Conservation (phyloP, 1,140 invertebrate species). For the Magallana ariakensis region DNA sequence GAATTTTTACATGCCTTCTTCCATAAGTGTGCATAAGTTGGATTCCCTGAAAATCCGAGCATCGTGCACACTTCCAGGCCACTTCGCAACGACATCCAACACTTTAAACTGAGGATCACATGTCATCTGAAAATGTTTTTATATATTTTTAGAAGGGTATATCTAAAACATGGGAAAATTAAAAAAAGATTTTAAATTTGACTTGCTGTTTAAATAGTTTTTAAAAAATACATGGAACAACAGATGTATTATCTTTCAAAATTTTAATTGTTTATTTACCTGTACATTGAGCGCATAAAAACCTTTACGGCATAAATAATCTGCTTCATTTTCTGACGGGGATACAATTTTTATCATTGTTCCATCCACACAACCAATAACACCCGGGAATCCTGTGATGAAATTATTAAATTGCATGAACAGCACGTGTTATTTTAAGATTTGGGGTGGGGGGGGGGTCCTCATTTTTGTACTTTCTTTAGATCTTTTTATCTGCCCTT, state of each 20-base stretch:
- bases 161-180: no score
- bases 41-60: not conserved
- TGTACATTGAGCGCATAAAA: not conserved
- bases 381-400: not conserved
- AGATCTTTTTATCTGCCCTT: no score
- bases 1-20: not conserved
- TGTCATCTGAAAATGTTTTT: not conserved
- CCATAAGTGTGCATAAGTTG: not conserved
- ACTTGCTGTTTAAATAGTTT: no score
- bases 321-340: not conserved
- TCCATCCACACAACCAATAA: not conserved
- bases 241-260: no score
- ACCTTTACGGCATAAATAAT: not conserved
- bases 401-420: not conserved
- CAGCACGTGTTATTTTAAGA: not conserved
- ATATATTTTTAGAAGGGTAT: not conserved
- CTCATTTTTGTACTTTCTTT: not conserved
- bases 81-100: not conserved
- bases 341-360: not conserved
- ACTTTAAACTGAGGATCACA: not conserved
- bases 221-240: no score
- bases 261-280: not conserved
- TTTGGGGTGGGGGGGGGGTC: not conserved
- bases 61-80: not conserved
- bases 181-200: no score